These are phyloP conservation scores for Rhamnusium bicolor DNA, from an alignment of 2,888 invertebrate species.

Conservation along the genomic window DNA sequence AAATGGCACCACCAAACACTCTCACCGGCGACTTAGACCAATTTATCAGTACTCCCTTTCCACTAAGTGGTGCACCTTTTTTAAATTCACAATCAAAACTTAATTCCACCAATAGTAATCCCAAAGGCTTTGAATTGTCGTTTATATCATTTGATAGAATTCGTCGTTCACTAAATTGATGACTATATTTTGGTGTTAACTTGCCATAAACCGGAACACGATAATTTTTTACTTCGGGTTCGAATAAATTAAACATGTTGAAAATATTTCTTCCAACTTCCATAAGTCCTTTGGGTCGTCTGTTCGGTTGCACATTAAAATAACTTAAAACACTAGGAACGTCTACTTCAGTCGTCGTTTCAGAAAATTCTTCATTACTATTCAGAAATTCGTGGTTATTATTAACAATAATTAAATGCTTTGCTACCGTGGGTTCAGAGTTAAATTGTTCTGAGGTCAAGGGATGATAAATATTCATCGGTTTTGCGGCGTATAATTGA, in stretches of 20 bases:
- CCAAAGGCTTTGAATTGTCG: constrained; percentile 65
- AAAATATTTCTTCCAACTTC: neutral
- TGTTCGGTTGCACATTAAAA: constrained; percentile 2
- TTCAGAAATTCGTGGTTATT: constrained; percentile 2
- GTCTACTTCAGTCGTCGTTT: neutral
- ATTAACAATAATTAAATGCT: neutral
- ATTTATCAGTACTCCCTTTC: constrained; percentile 74
- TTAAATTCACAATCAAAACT: constrained; percentile 71
- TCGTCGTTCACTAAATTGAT: neutral
- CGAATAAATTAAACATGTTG: constrained; percentile 34
- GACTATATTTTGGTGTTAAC: neutral
- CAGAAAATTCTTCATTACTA: neutral
- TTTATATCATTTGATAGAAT: constrained; percentile 24
- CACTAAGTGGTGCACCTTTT: constrained; percentile 72
- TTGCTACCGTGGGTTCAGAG: neutral
- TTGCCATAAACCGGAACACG: neutral
- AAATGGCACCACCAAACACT: constrained; percentile 79
- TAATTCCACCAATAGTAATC: constrained; percentile 70
- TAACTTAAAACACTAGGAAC: constrained; percentile 10
- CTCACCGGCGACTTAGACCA: constrained; percentile 80
- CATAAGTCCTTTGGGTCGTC: neutral
- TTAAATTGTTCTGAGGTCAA: neutral
- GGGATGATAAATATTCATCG: constrained; percentile 7
- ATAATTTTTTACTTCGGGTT: constrained; percentile 40
- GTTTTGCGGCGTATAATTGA: neutral